Conservation (phyloP, 2,797 vertebrate genomes). For the Perdix hodgsoniae region DNA sequence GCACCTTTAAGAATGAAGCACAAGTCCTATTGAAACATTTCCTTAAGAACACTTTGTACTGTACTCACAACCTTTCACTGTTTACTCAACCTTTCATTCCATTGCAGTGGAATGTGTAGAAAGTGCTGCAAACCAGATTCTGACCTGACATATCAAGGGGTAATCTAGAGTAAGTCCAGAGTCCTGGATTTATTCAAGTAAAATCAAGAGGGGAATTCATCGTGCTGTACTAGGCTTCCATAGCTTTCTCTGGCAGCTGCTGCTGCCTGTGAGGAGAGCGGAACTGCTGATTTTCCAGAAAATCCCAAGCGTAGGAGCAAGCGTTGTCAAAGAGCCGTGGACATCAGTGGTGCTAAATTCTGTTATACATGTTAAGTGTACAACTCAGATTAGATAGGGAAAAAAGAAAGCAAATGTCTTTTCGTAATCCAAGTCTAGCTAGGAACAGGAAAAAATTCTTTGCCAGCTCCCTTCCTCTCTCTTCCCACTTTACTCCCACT, state of each 20-base stretch:
- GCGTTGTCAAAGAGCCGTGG: background rate
- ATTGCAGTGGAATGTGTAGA: background rate
- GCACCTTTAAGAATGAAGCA: background rate
- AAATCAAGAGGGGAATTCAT: background rate
- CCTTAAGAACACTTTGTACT: background rate
- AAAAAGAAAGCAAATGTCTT: background rate
- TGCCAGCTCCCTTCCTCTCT: background rate
- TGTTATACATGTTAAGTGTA: background rate
- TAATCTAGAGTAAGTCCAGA: background rate
- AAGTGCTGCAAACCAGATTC: background rate
- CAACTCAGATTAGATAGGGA: background rate
- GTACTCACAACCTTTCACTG: background rate
- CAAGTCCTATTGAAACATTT: background rate
- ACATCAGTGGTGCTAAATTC: background rate
- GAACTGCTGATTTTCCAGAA: background rate
- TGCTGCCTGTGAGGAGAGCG: background rate
- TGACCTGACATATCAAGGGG: background rate
- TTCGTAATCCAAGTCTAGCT: background rate
- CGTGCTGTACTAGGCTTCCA: no score
- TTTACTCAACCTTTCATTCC: background rate
- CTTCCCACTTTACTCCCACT: background rate
- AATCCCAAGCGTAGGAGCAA: background rate
- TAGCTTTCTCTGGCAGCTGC: background rate
- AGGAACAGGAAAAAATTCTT: background rate
- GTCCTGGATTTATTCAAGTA: background rate